phyloP scores from a whole-genome alignment of 2,113 vertebrate species.

The Anas platyrhynchos region DNA sequence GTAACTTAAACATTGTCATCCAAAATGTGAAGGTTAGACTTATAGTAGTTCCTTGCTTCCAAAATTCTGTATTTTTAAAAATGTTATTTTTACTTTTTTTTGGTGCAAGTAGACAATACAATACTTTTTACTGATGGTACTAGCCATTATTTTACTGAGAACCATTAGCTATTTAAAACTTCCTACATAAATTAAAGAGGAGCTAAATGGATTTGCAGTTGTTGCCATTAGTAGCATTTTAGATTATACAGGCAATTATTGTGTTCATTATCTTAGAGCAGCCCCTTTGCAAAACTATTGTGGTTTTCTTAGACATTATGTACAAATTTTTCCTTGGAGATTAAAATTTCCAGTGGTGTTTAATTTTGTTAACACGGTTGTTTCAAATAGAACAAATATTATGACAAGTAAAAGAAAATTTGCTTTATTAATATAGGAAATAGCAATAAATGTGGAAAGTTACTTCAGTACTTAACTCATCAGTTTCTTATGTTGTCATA shows the following conservation, averaged over 20 bases:
- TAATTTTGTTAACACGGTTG: slow-evolving; percentile 75
- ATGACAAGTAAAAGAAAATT: slow-evolving; percentile 72
- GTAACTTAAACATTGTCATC: not conserved
- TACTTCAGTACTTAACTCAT: slow-evolving; percentile 17
- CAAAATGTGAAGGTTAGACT: not conserved
- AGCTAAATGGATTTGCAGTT: slow-evolving; percentile 81
- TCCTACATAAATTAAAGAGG: slow-evolving; percentile 83
- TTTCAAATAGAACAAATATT: slow-evolving; percentile 77
- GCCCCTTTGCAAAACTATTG: slow-evolving; percentile 72
- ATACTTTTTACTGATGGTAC: slow-evolving; percentile 70
- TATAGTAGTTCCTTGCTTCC: not conserved
- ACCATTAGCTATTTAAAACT: slow-evolving; percentile 81
- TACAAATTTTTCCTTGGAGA: slow-evolving; percentile 78
- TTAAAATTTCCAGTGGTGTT: slow-evolving; percentile 79
- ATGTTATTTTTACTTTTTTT: not conserved
- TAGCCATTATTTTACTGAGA: slow-evolving; percentile 76
- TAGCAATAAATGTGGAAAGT: slow-evolving; percentile 43
- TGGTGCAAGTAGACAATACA: slow-evolving; percentile 36
- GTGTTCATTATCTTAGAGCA: slow-evolving; percentile 77
- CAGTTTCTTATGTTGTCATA: slow-evolving; percentile 36
- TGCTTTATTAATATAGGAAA: slow-evolving; percentile 60
- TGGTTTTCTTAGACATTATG: slow-evolving; percentile 70
- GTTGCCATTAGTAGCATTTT: slow-evolving; percentile 82
- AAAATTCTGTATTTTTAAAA: not conserved
- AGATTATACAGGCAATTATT: slow-evolving; percentile 84